These are phyloP conservation scores for Hyperoplus immaculatus DNA, from an alignment of 2,797 vertebrate species.

Conservation along the genomic window DNA sequence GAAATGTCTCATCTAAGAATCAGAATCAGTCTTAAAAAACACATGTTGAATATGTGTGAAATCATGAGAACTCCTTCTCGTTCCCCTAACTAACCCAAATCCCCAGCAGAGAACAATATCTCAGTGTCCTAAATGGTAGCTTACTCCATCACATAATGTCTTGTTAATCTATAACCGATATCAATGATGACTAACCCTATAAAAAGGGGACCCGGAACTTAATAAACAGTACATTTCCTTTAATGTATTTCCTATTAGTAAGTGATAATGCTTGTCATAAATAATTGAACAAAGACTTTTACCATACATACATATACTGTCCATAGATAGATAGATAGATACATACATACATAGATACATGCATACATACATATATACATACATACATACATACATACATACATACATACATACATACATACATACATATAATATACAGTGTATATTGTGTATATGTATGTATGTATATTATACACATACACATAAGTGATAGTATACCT, in stretches of 20 bases:
- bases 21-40: too few species aligned
- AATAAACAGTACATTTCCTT: not conserved
- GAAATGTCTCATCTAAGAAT: too few species aligned
- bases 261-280: not conserved
- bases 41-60: too few species aligned
- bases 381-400: too few species aligned
- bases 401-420: not conserved
- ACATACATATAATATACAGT: not conserved
- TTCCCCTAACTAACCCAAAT: not conserved
- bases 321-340: too few species aligned
- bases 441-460: not conserved
- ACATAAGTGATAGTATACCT: constrained; percentile 83
- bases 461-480: not conserved
- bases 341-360: too few species aligned
- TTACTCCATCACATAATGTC: not conserved
- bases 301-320: too few species aligned
- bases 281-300: too few species aligned
- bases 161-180: not conserved
- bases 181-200: not conserved
- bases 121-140: not conserved
- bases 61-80: too few species aligned
- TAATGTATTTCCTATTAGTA: not conserved
- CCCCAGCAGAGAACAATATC: not conserved
- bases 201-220: not conserved
- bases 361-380: too few species aligned